phyloP scores from a whole-genome alignment of 2,113 vertebrate species.

The Rhinopithecus roxellana region DNA sequence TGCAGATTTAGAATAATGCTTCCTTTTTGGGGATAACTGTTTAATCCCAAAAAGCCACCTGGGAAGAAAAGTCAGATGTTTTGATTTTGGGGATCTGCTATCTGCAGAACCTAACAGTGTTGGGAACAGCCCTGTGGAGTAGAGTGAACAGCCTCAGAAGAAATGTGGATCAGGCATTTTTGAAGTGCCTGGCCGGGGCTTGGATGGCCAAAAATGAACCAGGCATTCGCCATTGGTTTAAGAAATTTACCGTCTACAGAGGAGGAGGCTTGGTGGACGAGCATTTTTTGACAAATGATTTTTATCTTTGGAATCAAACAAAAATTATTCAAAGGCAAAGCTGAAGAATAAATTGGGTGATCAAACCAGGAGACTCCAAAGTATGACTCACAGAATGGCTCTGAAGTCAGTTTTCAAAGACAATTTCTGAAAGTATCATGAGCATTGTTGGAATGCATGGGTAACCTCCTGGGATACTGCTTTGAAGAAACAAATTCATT shows the following conservation, averaged over 20 bases:
- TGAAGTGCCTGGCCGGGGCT: neutral
- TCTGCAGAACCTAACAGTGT: neutral
- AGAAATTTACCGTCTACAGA: neutral
- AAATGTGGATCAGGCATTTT: neutral
- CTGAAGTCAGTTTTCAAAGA: constrained; percentile 21
- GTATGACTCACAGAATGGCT: neutral
- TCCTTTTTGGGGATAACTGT: constrained; percentile 12
- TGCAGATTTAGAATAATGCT: constrained; percentile 9
- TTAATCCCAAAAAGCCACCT: neutral
- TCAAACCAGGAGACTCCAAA: constrained; percentile 6
- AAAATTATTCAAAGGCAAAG: constrained; percentile 51
- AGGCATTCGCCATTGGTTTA: neutral
- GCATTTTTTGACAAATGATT: neutral
- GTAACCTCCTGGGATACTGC: neutral
- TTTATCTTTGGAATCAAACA: constrained; percentile 59
- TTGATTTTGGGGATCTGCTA: neutral
- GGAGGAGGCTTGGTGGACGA: neutral
- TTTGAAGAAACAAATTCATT: neutral
- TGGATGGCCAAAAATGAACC: neutral
- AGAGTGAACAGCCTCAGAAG: neutral
- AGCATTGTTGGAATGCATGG: neutral
- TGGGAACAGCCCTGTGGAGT: neutral
- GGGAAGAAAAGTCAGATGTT: neutral
- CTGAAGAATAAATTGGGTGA: neutral
- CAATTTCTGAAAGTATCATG: neutral